Percentiles rank a stretch among this genome's conserved stretches.
Conservation (phyloP, 2,113 vertebrate genomes). For the Peromyscus polionotus region DNA sequence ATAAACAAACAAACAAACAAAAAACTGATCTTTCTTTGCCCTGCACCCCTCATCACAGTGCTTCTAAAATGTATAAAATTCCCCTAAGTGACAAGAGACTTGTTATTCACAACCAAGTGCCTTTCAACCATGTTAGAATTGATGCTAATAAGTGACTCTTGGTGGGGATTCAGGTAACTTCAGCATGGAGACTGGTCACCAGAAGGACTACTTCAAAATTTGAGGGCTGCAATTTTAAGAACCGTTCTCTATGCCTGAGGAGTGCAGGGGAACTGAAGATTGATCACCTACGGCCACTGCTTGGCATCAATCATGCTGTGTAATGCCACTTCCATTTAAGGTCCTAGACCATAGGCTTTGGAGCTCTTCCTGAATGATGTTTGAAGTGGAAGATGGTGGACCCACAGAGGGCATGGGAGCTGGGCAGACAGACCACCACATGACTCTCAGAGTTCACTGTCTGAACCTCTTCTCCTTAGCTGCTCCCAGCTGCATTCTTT, state of each 20-base stretch:
- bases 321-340: constrained; percentile 41
- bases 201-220: constrained; percentile 48
- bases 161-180: background rate
- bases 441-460: background rate
- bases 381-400: background rate
- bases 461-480: constrained; percentile 48
- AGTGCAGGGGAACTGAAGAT: background rate
- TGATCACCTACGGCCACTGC: background rate
- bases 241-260: background rate
- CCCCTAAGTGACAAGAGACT: background rate
- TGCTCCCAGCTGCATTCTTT: background rate
- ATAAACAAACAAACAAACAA: background rate
- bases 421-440: background rate
- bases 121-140: background rate
- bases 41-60: background rate
- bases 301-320: constrained; percentile 8
- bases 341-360: background rate
- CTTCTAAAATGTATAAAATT: constrained; percentile 50
- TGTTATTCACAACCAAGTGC: background rate
- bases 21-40: background rate
- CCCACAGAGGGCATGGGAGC: background rate
- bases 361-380: background rate
- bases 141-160: constrained; percentile 5
- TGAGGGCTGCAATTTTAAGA: constrained; percentile 17
- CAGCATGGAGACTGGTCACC: background rate